Evolutionary conservation across 2,888 invertebrate species (phyloP).

Genomic region (Venusia cambrica): DNA sequence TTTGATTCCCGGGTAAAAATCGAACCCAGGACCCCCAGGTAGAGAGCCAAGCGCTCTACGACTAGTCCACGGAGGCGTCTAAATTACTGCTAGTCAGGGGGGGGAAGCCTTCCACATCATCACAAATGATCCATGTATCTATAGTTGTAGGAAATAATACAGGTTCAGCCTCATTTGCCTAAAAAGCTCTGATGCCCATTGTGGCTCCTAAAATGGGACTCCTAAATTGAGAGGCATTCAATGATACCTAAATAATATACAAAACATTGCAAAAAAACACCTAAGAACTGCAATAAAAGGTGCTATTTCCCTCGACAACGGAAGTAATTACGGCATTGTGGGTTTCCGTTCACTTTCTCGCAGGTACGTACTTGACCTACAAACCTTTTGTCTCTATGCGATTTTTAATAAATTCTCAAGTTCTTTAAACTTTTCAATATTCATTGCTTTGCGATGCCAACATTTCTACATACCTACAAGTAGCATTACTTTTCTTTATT

Average conservation of each 20-base stretch:
- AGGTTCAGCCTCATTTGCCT: conserved; percentile 44
- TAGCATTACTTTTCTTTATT: too few relatives aligned
- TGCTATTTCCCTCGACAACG: conserved; percentile 8
- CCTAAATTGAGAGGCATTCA: conserved; percentile 37
- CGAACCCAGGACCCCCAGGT: too few relatives aligned
- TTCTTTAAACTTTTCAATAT: conserved; percentile 19
- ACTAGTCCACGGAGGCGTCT: too few relatives aligned
- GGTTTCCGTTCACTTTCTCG: conserved; percentile 23
- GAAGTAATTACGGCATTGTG: conserved; percentile 23
- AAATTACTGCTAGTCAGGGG: conserved; percentile 1
- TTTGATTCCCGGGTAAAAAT: too few relatives aligned
- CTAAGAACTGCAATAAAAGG: conserved; percentile 7
- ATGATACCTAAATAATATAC: conserved; percentile 29
- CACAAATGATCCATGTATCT: too few relatives aligned
- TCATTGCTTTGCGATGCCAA: conserved; percentile 4
- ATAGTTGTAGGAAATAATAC: too few relatives aligned
- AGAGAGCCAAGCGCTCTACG: too few relatives aligned
- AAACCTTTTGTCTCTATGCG: conserved; percentile 42
- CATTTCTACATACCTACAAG: too few relatives aligned
- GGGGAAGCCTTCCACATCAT: conserved; percentile 18
- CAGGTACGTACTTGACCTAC: conserved; percentile 53
- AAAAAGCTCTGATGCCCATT: conserved; percentile 53
- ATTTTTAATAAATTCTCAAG: conserved; percentile 37
- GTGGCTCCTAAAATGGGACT: conserved; percentile 41
- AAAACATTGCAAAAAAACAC: conserved; percentile 10